phyloP scores from a whole-genome alignment of 2,888 invertebrate genomes.

The Ditula angustiorana region DNA sequence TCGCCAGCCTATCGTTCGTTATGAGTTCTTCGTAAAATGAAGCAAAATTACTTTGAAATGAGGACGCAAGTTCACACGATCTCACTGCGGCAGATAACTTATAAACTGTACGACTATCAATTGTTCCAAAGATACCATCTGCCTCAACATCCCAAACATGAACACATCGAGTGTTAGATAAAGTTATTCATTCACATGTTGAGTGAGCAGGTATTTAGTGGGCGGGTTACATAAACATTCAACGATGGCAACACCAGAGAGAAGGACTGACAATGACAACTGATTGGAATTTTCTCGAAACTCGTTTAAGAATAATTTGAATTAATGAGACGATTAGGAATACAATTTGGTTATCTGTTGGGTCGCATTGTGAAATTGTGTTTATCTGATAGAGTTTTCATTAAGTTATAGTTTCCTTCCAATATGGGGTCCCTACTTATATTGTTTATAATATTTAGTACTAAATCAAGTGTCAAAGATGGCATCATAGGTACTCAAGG shows the following conservation, averaged over 20 bases:
- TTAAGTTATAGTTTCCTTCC: neutral
- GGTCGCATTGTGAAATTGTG: slow-evolving; percentile 1
- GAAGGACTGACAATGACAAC: slow-evolving; percentile 29
- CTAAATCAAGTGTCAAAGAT: no score
- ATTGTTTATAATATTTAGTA: no score
- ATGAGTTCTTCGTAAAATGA: neutral
- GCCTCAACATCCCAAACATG: slow-evolving; percentile 13
- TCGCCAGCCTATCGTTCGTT: no score
- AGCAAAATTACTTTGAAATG: neutral
- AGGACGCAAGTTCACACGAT: neutral
- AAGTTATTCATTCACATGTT: slow-evolving; percentile 22
- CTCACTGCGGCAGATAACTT: neutral
- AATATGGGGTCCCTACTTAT: no score
- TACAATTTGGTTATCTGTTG: slow-evolving; percentile 4
- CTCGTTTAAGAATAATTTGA: slow-evolving; percentile 30
- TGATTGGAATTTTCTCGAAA: slow-evolving; percentile 27
- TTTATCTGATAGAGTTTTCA: neutral
- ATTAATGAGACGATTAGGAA: slow-evolving; percentile 20
- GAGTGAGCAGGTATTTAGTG: slow-evolving; percentile 21
- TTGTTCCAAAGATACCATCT: slow-evolving; percentile 29
- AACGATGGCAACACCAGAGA: slow-evolving; percentile 3
- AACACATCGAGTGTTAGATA: neutral
- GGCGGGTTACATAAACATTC: slow-evolving; percentile 18
- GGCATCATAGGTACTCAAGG: no score
- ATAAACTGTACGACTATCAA: slow-evolving; percentile 1